Evolutionary conservation across 2,113 vertebrate genomes (phyloP).

Genomic region (Eulemur rufifrons): DNA sequence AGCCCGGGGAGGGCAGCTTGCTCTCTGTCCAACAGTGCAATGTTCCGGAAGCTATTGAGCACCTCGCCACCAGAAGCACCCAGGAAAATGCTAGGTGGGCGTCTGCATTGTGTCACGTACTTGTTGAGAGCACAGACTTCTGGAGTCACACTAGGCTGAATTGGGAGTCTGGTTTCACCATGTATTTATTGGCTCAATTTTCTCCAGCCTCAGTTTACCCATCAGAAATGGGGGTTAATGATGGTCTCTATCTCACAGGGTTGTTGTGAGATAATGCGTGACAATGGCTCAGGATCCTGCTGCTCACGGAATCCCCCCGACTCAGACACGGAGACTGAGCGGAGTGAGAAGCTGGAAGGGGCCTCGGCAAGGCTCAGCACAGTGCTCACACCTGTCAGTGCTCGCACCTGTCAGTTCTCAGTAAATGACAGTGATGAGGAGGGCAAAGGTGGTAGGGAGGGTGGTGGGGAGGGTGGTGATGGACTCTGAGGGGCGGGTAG

Average conservation of each 20-base stretch:
- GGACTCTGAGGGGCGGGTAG: neutral
- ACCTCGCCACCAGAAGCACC: accelerated
- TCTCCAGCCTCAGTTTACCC: neutral
- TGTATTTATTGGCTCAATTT: neutral
- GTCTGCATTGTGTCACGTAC: neutral
- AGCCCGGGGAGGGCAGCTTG: neutral
- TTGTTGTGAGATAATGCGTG: neutral
- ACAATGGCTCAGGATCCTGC: neutral
- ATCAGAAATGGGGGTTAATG: neutral
- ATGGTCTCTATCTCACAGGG: neutral
- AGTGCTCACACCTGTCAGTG: neutral
- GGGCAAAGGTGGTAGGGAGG: neutral
- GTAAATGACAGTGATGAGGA: accelerated
- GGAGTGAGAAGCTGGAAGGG: too few relatives aligned
- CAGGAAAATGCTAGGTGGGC: neutral
- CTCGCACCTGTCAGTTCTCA: neutral
- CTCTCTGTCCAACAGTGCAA: neutral
- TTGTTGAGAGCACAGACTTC: neutral
- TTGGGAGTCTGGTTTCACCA: neutral
- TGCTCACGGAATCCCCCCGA: too few relatives aligned
- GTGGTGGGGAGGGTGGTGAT: too few relatives aligned
- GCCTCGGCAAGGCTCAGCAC: neutral
- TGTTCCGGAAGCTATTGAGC: neutral
- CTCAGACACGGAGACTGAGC: too few relatives aligned
- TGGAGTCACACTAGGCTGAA: neutral